These are phyloP conservation scores for Schlechtendalia chinensis DNA, from an alignment of 1,140 invertebrate species.

Conservation along the genomic window DNA sequence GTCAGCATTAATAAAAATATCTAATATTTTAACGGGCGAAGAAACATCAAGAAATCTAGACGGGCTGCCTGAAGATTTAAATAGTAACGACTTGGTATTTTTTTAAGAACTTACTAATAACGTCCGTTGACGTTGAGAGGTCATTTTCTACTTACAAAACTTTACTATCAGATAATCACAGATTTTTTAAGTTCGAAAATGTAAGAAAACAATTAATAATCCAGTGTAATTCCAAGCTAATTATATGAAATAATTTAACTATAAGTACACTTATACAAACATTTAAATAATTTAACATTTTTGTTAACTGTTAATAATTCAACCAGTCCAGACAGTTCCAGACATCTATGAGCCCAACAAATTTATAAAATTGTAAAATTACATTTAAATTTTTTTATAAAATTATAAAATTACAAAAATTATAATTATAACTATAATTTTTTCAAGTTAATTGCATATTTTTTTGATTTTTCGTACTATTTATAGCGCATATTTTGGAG, in stretches of 20 bases:
- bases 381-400: not conserved
- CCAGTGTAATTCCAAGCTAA: not conserved
- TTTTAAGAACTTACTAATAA: conserved; percentile 1
- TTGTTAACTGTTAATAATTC: conserved; percentile 3
- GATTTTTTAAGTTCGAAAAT: no score
- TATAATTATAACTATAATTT: not conserved
- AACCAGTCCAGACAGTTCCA: no score
- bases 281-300: not conserved
- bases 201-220: not conserved
- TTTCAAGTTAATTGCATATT: conserved; percentile 2
- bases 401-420: not conserved
- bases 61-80: no score
- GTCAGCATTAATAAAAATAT: no score
- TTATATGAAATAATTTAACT: not conserved
- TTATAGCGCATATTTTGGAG: no score
- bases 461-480: conserved; percentile 7
- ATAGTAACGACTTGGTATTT: no score
- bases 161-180: no score
- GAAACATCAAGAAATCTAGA: no score
- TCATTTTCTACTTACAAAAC: no score
- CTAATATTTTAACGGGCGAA: no score
- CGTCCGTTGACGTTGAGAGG: conserved; percentile 5
- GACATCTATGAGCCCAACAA: no score
- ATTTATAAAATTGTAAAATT: not conserved
- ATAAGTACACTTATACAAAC: not conserved